Percentiles rank a stretch among this genome's conserved stretches.
Conservation (phyloP, 2,797 vertebrate genomes). For the Bucorvus abyssinicus region DNA sequence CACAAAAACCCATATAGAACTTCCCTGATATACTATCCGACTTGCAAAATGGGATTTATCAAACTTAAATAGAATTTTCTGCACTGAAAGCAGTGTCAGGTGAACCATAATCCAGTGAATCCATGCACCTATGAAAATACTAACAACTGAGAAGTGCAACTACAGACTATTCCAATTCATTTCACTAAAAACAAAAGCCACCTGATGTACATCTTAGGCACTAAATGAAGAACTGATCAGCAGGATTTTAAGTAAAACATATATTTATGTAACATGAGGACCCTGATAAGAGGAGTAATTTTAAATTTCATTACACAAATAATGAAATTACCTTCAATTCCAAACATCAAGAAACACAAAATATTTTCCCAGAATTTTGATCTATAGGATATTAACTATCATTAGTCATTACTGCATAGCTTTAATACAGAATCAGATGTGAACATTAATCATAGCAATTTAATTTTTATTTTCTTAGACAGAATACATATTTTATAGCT, state of each 20-base stretch:
- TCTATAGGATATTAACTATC: not conserved
- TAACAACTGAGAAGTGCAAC: not conserved
- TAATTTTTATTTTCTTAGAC: slow-evolving; percentile 26
- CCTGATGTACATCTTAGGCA: rapidly evolving
- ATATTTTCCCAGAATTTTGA: slow-evolving; percentile 19
- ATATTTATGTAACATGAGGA: not conserved
- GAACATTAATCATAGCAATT: slow-evolving; percentile 20
- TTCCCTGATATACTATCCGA: not conserved
- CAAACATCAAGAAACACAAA: not conserved
- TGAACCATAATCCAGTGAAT: not conserved
- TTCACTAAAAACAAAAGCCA: not conserved
- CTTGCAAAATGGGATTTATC: not conserved
- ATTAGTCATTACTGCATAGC: not conserved
- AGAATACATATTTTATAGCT: not conserved
- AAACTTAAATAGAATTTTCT: not conserved
- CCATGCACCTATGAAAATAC: not conserved
- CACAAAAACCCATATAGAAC: not conserved
- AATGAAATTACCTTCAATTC: slow-evolving; percentile 1
- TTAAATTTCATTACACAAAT: not conserved
- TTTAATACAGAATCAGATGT: not conserved
- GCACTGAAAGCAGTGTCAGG: not conserved
- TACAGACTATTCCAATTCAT: not conserved
- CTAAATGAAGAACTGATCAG: not conserved
- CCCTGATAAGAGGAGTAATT: not conserved
- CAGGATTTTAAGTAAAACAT: not conserved